Base-by-base conservation (phyloP, 2,113 vertebrate genomes). In the Rhinolophus ferrumequinum region DNA sequence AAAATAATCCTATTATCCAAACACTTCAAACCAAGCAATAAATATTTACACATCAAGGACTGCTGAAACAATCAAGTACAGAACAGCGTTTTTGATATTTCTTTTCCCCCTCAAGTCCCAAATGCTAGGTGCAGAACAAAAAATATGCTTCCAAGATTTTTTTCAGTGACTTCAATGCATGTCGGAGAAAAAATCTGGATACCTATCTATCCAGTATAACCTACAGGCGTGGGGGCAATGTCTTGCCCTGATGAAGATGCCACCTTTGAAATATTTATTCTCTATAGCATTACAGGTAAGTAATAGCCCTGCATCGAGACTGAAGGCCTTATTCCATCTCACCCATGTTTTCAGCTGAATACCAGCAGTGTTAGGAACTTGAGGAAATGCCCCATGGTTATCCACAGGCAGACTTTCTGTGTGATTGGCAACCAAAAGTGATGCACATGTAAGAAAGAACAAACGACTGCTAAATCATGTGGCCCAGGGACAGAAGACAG, bases 81-180 rank as follows among this genome's bases (percentile, higher is more conserved):
- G 11, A 95, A 72, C 8, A 96, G 30, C 18, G 50, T 72, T 64
- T 88, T 9, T 73, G 24, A 41, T 47, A 81, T 11, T 87, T 81
- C 30, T 82, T 69, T 62, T 91, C 75, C 41, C 2, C 5, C 4
- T 41, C 44, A 97, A 94, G 4, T 2, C 8, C 33, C 60, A 94
- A 90, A 82, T 22, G 67, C 60, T 75, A 81, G 15, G 13, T 64
- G 30, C 72, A 94, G 94, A 66, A 38, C 22, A 95, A 94, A 70
- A 44, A 24, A 7, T 47, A 19, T 52, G 41, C 38, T 77, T 26
- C 73, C 41, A 72, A 64, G 72, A 41, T 52, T 76, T 33, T 79
- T 66, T 47, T 82, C 56, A 72, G 38, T 2, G 3, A 91, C 35
- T 72, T 75, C 30, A 91, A 0, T 11, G 8, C 12, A 1, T 56